Evolutionary conservation across 2,888 invertebrate genomes (phyloP).

Genomic region (Oxycera nigricornis): DNA sequence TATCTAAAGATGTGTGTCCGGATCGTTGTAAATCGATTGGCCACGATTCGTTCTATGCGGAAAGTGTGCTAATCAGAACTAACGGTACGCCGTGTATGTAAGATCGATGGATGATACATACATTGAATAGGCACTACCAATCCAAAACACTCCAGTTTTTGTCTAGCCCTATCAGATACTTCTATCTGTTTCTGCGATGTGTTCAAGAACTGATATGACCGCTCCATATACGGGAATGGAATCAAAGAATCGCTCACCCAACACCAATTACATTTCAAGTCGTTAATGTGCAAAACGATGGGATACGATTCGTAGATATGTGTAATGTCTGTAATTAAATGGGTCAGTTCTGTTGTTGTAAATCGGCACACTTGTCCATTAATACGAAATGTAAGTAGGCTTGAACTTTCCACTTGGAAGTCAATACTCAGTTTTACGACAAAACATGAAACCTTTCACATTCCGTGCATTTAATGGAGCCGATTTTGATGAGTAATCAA

Average conservation of each 20-base stretch:
- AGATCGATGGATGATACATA: neutral
- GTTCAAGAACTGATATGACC: too few relatives aligned
- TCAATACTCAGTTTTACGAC: neutral
- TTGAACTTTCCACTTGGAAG: neutral
- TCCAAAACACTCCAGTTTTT: neutral
- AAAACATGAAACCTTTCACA: conserved; percentile 19
- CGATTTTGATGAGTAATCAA: conserved; percentile 13
- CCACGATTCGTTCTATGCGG: conserved; percentile 18
- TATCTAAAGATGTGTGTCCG: conserved; percentile 33
- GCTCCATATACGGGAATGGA: too few relatives aligned
- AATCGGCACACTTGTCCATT: conserved; percentile 3
- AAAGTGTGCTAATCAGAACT: conserved; percentile 36
- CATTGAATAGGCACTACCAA: neutral
- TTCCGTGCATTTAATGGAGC: neutral
- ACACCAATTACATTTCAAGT: neutral
- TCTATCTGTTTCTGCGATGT: too few relatives aligned
- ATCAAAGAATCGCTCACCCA: neutral
- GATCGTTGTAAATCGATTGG: conserved; percentile 36
- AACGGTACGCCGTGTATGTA: conserved; percentile 13
- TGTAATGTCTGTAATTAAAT: neutral
- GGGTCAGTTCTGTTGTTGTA: neutral
- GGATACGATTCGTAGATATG: conserved; percentile 10
- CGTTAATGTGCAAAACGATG: neutral
- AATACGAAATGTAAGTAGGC: neutral
- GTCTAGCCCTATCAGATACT: neutral